phyloP scores from a whole-genome alignment of 1,140 invertebrate species.

The Papilio polytes region DNA sequence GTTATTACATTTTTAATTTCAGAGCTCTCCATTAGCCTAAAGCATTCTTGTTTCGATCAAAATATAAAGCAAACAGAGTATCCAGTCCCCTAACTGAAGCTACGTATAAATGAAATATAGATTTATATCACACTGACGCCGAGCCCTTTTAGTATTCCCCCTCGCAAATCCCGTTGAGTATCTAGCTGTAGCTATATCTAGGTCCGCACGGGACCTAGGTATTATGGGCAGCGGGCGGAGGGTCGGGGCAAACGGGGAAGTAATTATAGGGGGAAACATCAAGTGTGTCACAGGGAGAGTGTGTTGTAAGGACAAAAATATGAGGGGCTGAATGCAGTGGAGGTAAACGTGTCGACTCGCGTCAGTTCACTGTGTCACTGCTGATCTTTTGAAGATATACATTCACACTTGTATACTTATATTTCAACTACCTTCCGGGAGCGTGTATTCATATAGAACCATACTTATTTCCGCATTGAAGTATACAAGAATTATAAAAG shows the following conservation, averaged over 20 bases:
- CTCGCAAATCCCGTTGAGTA: slow-evolving; percentile 75
- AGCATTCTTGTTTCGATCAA: slow-evolving; percentile 58
- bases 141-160: slow-evolving; percentile 78
- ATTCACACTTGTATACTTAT: slow-evolving; percentile 43
- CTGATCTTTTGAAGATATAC: slow-evolving; percentile 74
- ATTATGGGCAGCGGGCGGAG: slow-evolving; percentile 61
- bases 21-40: slow-evolving; percentile 26
- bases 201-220: slow-evolving; percentile 70
- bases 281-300: slow-evolving; percentile 82
- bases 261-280: slow-evolving; percentile 80
- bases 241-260: slow-evolving; percentile 66
- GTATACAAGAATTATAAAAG: not conserved
- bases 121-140: slow-evolving; percentile 74
- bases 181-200: slow-evolving; percentile 73
- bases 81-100: slow-evolving; percentile 57
- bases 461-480: not conserved
- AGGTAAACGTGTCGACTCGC: slow-evolving; percentile 79
- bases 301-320: slow-evolving; percentile 80
- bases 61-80: slow-evolving; percentile 60
- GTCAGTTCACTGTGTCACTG: slow-evolving; percentile 82
- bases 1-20: slow-evolving; percentile 31
- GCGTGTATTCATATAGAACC: not conserved
- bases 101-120: slow-evolving; percentile 69
- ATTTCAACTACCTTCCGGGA: not conserved
- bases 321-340: slow-evolving; percentile 70